Evolutionary conservation across 2,888 invertebrate genomes (phyloP).

Genomic region (Scaptomyza caliginosa): DNA sequence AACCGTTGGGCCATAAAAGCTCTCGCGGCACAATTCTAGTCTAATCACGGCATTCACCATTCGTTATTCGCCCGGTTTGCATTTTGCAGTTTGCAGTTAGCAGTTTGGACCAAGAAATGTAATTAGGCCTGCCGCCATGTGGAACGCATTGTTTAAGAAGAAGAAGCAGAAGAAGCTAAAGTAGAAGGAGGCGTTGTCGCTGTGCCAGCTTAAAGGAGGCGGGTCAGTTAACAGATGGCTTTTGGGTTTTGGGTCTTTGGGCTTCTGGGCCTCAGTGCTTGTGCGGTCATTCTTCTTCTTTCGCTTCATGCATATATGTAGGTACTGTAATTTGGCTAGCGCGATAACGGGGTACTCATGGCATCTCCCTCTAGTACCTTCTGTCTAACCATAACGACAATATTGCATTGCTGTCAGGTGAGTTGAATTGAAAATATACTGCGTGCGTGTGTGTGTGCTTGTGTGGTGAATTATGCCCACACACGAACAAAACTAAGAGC

Average conservation of each 20-base stretch:
- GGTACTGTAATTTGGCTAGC: conserved; percentile 27
- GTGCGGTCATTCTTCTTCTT: conserved; percentile 4
- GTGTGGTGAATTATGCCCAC: conserved; percentile 35
- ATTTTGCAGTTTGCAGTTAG: conserved; percentile 28
- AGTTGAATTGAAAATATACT: conserved; percentile 42
- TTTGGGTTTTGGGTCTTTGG: neutral
- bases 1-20: conserved; percentile 7
- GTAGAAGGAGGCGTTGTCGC: neutral
- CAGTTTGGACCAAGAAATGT: conserved; percentile 56
- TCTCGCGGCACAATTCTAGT: conserved; percentile 31
- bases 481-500: conserved; percentile 21
- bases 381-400: conserved; percentile 57
- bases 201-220: neutral
- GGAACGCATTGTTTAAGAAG: conserved; percentile 59
- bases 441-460: neutral
- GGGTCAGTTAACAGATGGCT: conserved; percentile 48
- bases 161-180: neutral
- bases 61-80: conserved; percentile 50
- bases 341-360: conserved; percentile 41
- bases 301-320: conserved; percentile 2
- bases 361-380: neutral
- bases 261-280: neutral
- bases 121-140: conserved; percentile 76
- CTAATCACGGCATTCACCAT: conserved; percentile 62
- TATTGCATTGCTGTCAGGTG: conserved; percentile 54